Evolutionary conservation across 2,113 vertebrate species (phyloP).

Genomic region (Prietella phreatophila): DNA sequence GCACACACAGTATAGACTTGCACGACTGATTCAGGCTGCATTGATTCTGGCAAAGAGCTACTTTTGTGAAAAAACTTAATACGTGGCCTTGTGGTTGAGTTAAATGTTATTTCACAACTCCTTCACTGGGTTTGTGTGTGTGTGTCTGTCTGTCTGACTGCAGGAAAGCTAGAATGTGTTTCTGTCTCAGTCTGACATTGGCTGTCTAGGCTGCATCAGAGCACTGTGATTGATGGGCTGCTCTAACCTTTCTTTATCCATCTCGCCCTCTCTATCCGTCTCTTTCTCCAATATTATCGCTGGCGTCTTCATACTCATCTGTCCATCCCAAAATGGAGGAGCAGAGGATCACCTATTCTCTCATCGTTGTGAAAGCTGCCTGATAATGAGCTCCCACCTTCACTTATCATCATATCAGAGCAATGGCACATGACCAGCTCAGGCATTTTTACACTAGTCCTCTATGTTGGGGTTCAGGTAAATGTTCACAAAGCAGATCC

Average conservation of each 20-base stretch:
- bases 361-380: slow-evolving; percentile 18
- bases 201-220: slow-evolving; percentile 27
- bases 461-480: not conserved
- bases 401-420: slow-evolving; percentile 13
- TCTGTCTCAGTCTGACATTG: not conserved
- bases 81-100: slow-evolving; percentile 33
- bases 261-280: not conserved
- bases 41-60: slow-evolving; percentile 35
- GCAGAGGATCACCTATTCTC: not conserved
- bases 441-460: not conserved
- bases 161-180: not conserved
- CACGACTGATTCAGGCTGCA: slow-evolving; percentile 15
- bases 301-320: not conserved
- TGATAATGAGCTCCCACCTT: slow-evolving; percentile 14
- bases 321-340: not conserved
- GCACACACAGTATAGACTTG: not conserved
- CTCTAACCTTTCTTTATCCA: not conserved
- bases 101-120: slow-evolving; percentile 22
- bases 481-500: not conserved
- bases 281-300: not conserved
- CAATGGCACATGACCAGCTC: slow-evolving; percentile 10
- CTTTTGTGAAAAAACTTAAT: slow-evolving; percentile 15
- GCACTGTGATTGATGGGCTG: slow-evolving; percentile 37
- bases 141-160: not conserved
- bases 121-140: not conserved